Evolutionary conservation across 2,113 vertebrate species (phyloP), one percentile per base, ranked within the genome.

Genomic region (Indri indri): DNA sequence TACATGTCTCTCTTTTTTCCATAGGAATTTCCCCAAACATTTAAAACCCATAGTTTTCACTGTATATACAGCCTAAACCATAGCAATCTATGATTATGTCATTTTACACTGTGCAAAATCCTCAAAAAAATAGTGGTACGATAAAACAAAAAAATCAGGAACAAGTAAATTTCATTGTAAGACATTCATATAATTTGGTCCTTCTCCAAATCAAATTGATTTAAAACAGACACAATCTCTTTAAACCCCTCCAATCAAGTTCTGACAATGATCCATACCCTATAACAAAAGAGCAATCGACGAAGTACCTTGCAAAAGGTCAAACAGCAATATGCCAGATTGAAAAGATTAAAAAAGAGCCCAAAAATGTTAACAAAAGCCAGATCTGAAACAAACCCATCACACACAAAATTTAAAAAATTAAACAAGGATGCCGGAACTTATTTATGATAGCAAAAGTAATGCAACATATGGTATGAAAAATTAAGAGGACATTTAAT

Each of bases 41-140:
- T 99, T 99, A 99, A 99, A 99, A 99, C 99, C 99, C 99, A 99
- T 99, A 99, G 99, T 99, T 99, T 99, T 99, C 99, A 99, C 99
- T 99, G 99, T 99, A 99, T 99, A 98, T 99, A 99, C 99, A 99
- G 99, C 99, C 99, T 99, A 99, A 99, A 99, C 99, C 99, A 99
- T 99, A 99, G 99, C 99, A 99, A 99, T 99, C 99, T 99, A 99
- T 99, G 99, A 99, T 99, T 99, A 99, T 99, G 99, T 99, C 99
- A 99, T 99, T 99, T 99, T 99, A 99, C 99, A 99, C 99, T 99
- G 99, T 99, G 99, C 99, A 99, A 99, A 99, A 99, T 99, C 99
- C 99, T 99, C 99, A 99, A 98, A 98, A 98, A 98, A 99, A 99
- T 99, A 99, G 99, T 99, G 98, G 99, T 99, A 99, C 97, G 98